Base-by-base conservation (phyloP, 2,888 invertebrate species). In the Ferrisia virgata region DNA sequence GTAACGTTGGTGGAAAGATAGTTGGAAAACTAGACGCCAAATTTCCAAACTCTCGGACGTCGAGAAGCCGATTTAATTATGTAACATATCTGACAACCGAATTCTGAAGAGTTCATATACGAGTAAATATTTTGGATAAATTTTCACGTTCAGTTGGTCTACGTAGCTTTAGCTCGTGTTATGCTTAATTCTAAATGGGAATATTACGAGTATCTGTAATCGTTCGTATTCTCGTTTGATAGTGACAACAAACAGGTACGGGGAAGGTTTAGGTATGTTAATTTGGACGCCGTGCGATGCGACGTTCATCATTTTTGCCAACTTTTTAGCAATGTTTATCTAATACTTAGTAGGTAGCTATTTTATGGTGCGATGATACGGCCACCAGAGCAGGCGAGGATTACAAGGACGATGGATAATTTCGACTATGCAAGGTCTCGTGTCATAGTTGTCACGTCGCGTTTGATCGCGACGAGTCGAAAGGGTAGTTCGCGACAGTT, bases 371-470 rank as follows among this genome's bases (percentile, higher is more conserved):
- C 15, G 2, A 40, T 40, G 13, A 40, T 11, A 40, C 11, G 40
- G 11, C 40, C 40, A 40, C n/a, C n/a, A 40, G 40, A 40, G 40
- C 5, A 18, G 53, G 39, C 39, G 39, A 39, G 11, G 11, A 39
- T 39, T 5, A 39, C 5, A 39, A 39, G 11, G 6, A 8, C 5
- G 39, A 39, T 5, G 39, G 53, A 18, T 53, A 53, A 53, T 53
- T 53, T 53, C 40, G 40, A 8, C 1, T 4, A 2, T 11, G 13
- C 40, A 13, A n/a, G 79, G 25, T 28, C 39, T 22, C 79, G 79
- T 78, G 39, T 43, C 47, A 47, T 78, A 47, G 80, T 81, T 81
- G 81, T 81, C 58, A 81, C 33, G n/a, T n/a, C n/a, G n/a, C n/a
- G n/a, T n/a, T n/a, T n/a, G n/a, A n/a, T n/a, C n/a, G n/a, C 58